Base-by-base conservation (phyloP, 2,888 invertebrate genomes). In the Diadegma fenestrale region DNA sequence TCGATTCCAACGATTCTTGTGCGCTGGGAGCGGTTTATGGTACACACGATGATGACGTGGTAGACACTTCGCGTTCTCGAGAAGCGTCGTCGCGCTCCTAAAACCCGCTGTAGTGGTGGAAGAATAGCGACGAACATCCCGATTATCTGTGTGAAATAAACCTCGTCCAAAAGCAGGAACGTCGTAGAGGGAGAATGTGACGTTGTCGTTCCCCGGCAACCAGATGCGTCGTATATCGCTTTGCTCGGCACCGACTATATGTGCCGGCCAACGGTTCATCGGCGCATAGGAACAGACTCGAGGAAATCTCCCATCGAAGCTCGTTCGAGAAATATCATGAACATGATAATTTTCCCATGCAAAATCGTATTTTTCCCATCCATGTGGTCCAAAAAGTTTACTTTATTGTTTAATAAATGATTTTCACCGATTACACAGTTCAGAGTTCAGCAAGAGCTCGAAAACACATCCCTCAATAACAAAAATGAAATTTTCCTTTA, bases 91-190 rank as follows among this genome's bases (percentile, higher is more conserved):
- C 26, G 81, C 54, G 54, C 43, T 41, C 48, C 51, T 19, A 30
- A 30, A 69, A 69, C 26, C 14, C 26, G 37, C 10, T 0, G 48
- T 30, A 69, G 48, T 69, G 48, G 48, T 69, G 58, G 54, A 58
- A 76, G 43, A 71, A 76, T 45, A 64, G 51, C 71, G 58, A 76
- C 71, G 64, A 76, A 76, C 76, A 64, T 79, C 63, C 37, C 69
- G 12, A 58, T 73, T 58, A 26, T 26, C 26, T 58, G 58, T 58
- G 58, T 22, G 14, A 58, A 2, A 51, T 58, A 58, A 58, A 58
- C 22, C 58, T 26, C 26, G 58, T 26, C 58, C 26, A 26, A 58
- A 26, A 26, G 26, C 8, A 37, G 26, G 26, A 58, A 26, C 5
- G 58, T 58, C 12, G 58, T 26, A 26, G 26, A 26, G 58, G 58